These are phyloP conservation scores for Hippocampus guttulatus DNA, from an alignment of 2,113 vertebrate genomes.

Conservation along the genomic window DNA sequence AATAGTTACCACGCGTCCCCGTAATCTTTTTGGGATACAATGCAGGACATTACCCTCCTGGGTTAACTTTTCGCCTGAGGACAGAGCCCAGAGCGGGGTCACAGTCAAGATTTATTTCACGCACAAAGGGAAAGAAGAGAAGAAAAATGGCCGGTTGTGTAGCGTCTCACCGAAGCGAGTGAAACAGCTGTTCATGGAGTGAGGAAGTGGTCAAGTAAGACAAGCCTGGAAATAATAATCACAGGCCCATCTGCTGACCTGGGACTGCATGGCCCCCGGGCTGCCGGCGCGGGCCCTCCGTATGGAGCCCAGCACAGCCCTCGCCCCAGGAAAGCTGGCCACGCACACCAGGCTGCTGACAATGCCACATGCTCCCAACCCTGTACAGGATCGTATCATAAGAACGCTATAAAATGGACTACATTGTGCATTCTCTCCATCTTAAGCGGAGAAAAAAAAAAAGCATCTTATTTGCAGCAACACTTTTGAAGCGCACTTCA, in stretches of 20 bases:
- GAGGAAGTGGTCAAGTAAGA: constrained; percentile 92
- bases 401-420: constrained; percentile 35
- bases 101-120: constrained; percentile 93
- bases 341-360: constrained; percentile 73
- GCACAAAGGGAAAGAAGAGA: constrained; percentile 85
- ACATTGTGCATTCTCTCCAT: neutral
- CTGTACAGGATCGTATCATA: constrained; percentile 29
- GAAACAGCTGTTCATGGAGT: constrained; percentile 95
- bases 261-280: constrained; percentile 84
- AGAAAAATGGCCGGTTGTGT: constrained; percentile 86
- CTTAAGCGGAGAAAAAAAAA: neutral
- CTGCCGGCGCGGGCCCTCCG: constrained; percentile 82
- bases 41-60: constrained; percentile 57
- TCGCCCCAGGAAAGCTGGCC: constrained; percentile 76
- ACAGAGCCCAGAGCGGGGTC: constrained; percentile 86
- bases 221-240: constrained; percentile 89
- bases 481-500: constrained; percentile 44
- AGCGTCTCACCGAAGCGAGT: constrained; percentile 85
- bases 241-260: constrained; percentile 96
- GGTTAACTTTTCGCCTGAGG: constrained; percentile 82
- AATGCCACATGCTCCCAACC: constrained; percentile 73
- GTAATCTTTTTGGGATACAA: constrained; percentile 41
- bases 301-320: constrained; percentile 78
- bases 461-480: constrained; percentile 36
- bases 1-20: constrained; percentile 16